Conservation (phyloP, 2,888 invertebrate species). For the Eretmocerus hayati region DNA sequence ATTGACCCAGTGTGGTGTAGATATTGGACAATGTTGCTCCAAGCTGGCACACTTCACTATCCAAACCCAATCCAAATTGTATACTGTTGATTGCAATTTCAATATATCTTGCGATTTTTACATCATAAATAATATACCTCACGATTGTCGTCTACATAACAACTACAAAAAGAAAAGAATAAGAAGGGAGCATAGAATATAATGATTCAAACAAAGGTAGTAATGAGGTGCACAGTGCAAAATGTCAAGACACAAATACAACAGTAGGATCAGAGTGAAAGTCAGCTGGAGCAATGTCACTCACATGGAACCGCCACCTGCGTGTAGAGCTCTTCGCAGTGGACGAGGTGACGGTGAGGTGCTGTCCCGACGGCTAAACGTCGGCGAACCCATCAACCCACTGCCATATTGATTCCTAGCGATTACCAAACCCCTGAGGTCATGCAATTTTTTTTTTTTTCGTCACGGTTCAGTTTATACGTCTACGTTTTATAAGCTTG, state of each 20-base stretch:
- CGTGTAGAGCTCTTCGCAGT: constrained; percentile 41
- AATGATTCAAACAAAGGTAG: constrained; percentile 10
- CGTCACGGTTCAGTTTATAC: no score
- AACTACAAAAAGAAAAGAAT: constrained; percentile 15
- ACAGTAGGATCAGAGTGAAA: constrained; percentile 36
- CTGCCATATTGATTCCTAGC: constrained; percentile 39
- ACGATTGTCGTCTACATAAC: constrained; percentile 15
- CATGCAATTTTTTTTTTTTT: constrained; percentile 18
- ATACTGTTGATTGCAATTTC: background rate
- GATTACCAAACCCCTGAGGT: constrained; percentile 39
- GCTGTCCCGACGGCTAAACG: constrained; percentile 41
- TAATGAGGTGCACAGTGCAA: constrained; percentile 33
- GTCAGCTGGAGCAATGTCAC: constrained; percentile 41
- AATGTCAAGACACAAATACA: constrained; percentile 36
- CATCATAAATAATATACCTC: constrained; percentile 10
- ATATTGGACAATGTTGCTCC: constrained; percentile 16
- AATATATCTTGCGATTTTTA: constrained; percentile 13
- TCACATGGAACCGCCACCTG: constrained; percentile 46
- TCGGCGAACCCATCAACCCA: constrained; percentile 39
- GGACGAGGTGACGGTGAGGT: constrained; percentile 44
- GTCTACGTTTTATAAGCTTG: no score
- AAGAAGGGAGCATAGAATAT: constrained; percentile 4
- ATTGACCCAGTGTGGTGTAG: constrained; percentile 5
- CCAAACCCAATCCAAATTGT: background rate
- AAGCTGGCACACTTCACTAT: constrained; percentile 12